These are phyloP conservation scores for Hydropotes inermis DNA, from an alignment of 2,113 vertebrate species.

Conservation along the genomic window DNA sequence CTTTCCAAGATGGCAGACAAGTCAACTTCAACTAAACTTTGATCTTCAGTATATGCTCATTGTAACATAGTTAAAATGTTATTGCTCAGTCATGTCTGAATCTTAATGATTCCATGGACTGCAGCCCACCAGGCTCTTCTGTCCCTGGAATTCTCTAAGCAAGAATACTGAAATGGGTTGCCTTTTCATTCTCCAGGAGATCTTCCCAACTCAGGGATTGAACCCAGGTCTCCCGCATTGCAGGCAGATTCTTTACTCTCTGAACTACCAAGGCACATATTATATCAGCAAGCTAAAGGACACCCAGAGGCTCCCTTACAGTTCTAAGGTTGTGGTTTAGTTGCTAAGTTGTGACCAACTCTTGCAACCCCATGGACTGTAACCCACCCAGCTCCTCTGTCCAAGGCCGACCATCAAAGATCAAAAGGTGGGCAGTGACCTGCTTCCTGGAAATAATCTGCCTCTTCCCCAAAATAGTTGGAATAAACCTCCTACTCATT, in stretches of 20 bases:
- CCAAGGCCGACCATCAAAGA: background rate
- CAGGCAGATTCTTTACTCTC: background rate
- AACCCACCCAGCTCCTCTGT: background rate
- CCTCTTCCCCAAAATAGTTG: background rate
- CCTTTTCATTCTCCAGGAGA: background rate
- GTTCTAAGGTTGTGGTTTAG: background rate
- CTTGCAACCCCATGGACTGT: background rate
- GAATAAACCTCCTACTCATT: background rate
- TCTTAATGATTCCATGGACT: background rate
- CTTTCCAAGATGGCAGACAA: background rate
- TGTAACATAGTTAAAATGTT: background rate
- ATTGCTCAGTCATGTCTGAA: background rate
- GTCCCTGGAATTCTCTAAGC: background rate
- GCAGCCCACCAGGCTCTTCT: background rate
- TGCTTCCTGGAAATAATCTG: background rate
- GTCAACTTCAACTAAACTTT: background rate
- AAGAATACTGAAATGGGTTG: background rate
- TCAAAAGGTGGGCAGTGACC: background rate
- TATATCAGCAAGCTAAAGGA: background rate
- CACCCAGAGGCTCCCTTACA: background rate
- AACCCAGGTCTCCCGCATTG: background rate
- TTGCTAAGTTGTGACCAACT: background rate
- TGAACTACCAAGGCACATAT: background rate
- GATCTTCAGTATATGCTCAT: background rate
- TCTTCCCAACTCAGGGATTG: background rate